Evolutionary conservation across 2,797 vertebrate genomes (phyloP).

Genomic region (Decapterus maruadsi): DNA sequence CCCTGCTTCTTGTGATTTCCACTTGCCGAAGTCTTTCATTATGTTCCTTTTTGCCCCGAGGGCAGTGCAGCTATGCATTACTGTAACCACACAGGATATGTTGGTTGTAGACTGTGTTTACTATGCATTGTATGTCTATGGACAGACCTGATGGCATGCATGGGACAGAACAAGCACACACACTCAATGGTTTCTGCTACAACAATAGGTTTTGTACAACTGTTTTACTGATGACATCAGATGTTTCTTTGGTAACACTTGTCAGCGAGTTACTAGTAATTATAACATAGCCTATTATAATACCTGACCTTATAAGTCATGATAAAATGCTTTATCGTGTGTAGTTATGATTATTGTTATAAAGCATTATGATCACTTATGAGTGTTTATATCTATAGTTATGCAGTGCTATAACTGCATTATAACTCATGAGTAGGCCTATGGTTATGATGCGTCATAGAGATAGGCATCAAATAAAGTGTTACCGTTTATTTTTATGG

Average conservation of each 20-base stretch:
- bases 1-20: conserved; percentile 55
- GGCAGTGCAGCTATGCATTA: conserved; percentile 50
- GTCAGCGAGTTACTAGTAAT: too few relatives aligned
- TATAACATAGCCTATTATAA: too few relatives aligned
- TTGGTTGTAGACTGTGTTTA: conserved; percentile 44
- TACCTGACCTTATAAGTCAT: too few relatives aligned
- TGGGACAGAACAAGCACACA: conserved; percentile 13
- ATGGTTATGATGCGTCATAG: too few relatives aligned
- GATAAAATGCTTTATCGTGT: too few relatives aligned
- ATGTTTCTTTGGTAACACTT: conserved; percentile 18
- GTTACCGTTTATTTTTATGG: too few relatives aligned
- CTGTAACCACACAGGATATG: conserved; percentile 65
- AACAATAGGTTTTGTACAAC: conserved; percentile 63
- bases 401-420: too few relatives aligned
- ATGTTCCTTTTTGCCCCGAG: conserved; percentile 30
- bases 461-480: too few relatives aligned
- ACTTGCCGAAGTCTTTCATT: conserved; percentile 65
- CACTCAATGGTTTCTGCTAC: conserved; percentile 17
- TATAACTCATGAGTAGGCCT: too few relatives aligned
- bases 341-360: too few relatives aligned
- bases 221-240: conserved; percentile 65
- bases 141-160: conserved; percentile 34
- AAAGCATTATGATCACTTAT: too few relatives aligned
- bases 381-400: too few relatives aligned
- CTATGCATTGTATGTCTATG: conserved; percentile 51